phyloP scores from a whole-genome alignment of 2,113 vertebrate species.

The Hyperopisus bebe region DNA sequence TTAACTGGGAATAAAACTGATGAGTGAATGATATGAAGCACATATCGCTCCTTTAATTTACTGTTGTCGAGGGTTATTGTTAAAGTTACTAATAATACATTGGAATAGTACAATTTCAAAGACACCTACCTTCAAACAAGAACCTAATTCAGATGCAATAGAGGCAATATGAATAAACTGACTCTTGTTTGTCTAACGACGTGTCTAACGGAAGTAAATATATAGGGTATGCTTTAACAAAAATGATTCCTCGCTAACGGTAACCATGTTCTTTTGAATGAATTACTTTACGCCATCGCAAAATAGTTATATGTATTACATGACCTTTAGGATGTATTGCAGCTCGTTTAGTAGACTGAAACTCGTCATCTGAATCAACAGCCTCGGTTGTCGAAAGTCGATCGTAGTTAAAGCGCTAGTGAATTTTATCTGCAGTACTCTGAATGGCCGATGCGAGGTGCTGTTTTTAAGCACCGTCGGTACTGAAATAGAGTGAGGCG shows the following conservation, averaged over 20 bases:
- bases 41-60: background rate
- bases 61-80: background rate
- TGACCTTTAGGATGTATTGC: background rate
- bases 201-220: background rate
- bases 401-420: background rate
- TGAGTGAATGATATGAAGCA: background rate
- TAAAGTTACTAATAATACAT: background rate
- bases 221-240: background rate
- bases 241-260: background rate
- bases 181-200: background rate
- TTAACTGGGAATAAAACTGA: background rate
- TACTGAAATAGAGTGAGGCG: conserved; percentile 28
- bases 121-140: background rate
- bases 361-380: background rate
- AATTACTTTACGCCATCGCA: background rate
- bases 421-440: background rate
- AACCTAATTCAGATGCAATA: background rate
- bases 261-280: background rate
- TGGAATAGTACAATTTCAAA: background rate
- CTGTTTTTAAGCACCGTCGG: background rate
- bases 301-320: background rate
- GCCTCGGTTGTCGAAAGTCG: background rate
- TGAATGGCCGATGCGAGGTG: background rate
- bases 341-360: background rate
- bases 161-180: background rate